Percentiles rank a stretch among this genome's conserved stretches.
Conservation (phyloP, 2,113 vertebrate species). For the Brachirus orientalis region DNA sequence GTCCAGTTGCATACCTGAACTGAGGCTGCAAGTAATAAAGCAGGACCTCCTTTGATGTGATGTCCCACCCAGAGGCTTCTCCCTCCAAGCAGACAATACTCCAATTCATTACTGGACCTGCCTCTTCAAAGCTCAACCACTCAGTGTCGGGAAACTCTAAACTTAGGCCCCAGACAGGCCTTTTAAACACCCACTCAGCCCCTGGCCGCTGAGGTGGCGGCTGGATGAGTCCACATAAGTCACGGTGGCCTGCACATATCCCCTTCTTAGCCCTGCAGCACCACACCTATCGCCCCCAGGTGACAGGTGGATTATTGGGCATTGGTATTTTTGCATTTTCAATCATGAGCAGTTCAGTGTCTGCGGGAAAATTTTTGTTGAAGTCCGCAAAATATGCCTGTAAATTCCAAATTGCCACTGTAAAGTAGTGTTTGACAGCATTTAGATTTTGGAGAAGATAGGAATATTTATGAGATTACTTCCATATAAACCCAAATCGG, state of each 20-base stretch:
- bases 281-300: constrained; percentile 76
- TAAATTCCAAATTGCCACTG: not conserved
- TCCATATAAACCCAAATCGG: too few species aligned
- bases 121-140: constrained; percentile 76
- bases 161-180: constrained; percentile 66
- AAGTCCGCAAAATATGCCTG: not conserved
- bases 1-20: constrained; percentile 77
- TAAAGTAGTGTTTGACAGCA: constrained; percentile 4
- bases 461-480: too few species aligned
- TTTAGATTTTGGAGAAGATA: too few species aligned
- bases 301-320: constrained; percentile 72
- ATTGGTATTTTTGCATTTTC: constrained; percentile 69
- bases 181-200: constrained; percentile 74
- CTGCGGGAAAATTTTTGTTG: constrained; percentile 47
- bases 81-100: constrained; percentile 70
- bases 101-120: constrained; percentile 79
- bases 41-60: constrained; percentile 77
- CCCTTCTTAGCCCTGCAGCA: constrained; percentile 63
- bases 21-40: constrained; percentile 76
- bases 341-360: too few species aligned
- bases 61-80: constrained; percentile 76
- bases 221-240: constrained; percentile 80
- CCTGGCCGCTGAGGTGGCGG: constrained; percentile 70
- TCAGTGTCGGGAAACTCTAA: constrained; percentile 74
- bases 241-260: constrained; percentile 72